Evolutionary conservation across 2,888 invertebrate genomes (phyloP).

Genomic region (Rhimphoctona megacephalus): DNA sequence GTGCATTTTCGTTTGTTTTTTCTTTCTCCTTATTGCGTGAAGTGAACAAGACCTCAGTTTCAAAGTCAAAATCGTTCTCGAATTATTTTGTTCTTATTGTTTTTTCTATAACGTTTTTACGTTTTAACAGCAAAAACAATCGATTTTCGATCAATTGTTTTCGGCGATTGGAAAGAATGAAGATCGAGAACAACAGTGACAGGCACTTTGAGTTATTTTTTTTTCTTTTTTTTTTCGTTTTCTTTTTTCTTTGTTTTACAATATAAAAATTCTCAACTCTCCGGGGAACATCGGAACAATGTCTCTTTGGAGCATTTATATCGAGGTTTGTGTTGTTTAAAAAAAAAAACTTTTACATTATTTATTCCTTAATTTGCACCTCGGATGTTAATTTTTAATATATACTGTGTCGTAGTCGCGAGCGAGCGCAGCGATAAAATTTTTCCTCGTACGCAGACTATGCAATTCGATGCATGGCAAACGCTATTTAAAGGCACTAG

Average conservation of each 20-base stretch:
- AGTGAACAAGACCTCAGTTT: constrained; percentile 56
- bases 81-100: background rate
- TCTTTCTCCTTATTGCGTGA: constrained; percentile 52
- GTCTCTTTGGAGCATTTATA: constrained; percentile 40
- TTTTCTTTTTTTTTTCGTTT: background rate
- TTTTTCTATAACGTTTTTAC: background rate
- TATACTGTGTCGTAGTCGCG: constrained; percentile 24
- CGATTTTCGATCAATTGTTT: background rate
- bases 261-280: constrained; percentile 37
- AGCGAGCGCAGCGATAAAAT: background rate
- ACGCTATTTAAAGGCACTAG: constrained; percentile 67
- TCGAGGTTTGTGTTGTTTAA: background rate
- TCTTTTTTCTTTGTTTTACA: background rate
- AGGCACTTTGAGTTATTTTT: constrained; percentile 64
- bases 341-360: background rate
- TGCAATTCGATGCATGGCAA: constrained; percentile 59
- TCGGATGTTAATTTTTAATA: background rate
- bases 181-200: constrained; percentile 57
- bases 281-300: constrained; percentile 27
- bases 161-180: background rate
- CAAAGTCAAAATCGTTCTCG: constrained; percentile 54
- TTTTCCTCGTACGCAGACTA: constrained; percentile 46
- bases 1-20: constrained; percentile 29
- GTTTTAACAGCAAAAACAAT: constrained; percentile 17
- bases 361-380: constrained; percentile 2